phyloP scores from a whole-genome alignment of 2,113 vertebrate genomes.

The Tapirus terrestris region DNA sequence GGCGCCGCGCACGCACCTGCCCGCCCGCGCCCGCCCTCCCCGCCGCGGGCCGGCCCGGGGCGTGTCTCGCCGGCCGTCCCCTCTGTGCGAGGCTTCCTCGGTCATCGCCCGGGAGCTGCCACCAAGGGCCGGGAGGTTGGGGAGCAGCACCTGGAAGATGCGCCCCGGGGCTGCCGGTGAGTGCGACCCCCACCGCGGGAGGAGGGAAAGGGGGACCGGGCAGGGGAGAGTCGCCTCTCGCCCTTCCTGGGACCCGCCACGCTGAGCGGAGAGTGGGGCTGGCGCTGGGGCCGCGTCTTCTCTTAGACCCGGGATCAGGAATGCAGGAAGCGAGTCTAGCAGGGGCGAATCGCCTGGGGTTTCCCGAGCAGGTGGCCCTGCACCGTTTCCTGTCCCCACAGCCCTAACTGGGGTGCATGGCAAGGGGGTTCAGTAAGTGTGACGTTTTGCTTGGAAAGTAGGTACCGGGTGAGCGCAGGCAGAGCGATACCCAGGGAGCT shows the following conservation, averaged over 20 bases:
- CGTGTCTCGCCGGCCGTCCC: not conserved
- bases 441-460: not conserved
- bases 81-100: fast-evolving
- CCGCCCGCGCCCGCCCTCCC: not conserved
- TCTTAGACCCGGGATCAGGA: fast-evolving
- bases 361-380: fast-evolving
- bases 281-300: not conserved
- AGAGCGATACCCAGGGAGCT: not conserved
- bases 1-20: too few species aligned
- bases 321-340: fast-evolving
- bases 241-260: not conserved
- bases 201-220: fast-evolving
- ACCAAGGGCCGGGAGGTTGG: not conserved
- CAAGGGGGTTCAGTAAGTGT: too few species aligned
- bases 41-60: not conserved
- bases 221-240: fast-evolving
- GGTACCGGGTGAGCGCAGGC: not conserved
- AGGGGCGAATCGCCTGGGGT: fast-evolving
- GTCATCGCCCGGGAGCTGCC: not conserved
- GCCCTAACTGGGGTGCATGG: too few species aligned
- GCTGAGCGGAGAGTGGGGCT: not conserved
- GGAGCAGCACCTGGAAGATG: conserved; percentile 53
- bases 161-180: not conserved
- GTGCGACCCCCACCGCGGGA: not conserved
- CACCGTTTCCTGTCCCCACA: too few species aligned